Evolutionary conservation across 1,140 invertebrate genomes (phyloP), one percentile per base, ranked within the genome.

Genomic region (Gonioctena quinquepunctata): DNA sequence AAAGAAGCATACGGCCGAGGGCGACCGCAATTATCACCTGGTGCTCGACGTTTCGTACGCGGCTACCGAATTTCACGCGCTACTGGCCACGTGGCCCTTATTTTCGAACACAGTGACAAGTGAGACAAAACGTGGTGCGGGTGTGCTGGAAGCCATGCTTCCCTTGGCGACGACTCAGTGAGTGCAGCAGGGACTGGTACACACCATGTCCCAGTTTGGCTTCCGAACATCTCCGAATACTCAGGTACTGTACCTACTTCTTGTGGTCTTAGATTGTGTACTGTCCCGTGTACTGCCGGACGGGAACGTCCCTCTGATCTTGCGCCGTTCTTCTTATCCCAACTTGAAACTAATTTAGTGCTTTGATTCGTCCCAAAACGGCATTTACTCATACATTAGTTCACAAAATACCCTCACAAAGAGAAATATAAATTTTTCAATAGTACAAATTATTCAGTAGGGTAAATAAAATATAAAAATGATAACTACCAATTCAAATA

Each of bases 191-290:
- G 68, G 76, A 82, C 83, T 84, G 86, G 86, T 84, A 85, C 86
- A 85, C 86, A 88, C 80, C 87, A 89, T 89, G 87, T 89, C 88
- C 86, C 88, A 89, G 86, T 89, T 89, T 86, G 88, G 87, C 80
- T 89, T 89, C 80, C 84, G 87, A 85, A 85, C 87, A 85, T 89
- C 88, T 79, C 88, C 88, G 80, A 88, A 85, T 85, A 87, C 87
- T 83, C 87, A 89, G 88, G 88, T 89, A 82, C 84, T 82, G 42
- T 18, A 65, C 25, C n/a, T 11, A 65, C 25, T 8, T 11, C 16
- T 42, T 42, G 1, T 42, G 16, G 11, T 42, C 13, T 42, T 2
- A n/a, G 11, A 42, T n/a, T 42, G 33, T n/a, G 33, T 42, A 42
- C 2, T 42, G 33, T n/a, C n/a, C n/a, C n/a, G n/a, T n/a, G n/a